Evolutionary conservation across 1,140 invertebrate genomes (phyloP).

Genomic region (Drosophila seguyi): DNA sequence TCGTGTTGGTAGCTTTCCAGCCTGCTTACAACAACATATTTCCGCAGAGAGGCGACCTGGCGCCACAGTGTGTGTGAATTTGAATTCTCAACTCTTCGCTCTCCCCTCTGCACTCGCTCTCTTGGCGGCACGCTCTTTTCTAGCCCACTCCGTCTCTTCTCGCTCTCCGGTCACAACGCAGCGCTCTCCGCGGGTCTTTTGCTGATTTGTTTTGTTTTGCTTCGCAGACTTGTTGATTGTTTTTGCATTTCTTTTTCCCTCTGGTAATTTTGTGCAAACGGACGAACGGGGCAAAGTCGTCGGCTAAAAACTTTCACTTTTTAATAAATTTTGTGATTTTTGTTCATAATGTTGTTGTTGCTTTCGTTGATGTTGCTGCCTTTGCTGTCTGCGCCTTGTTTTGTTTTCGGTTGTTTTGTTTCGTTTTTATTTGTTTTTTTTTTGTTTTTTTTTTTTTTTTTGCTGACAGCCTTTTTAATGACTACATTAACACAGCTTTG

Average conservation of each 20-base stretch:
- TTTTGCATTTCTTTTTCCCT: conserved; percentile 73
- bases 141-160: not conserved
- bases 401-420: conserved; percentile 27
- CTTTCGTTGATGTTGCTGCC: conserved; percentile 17
- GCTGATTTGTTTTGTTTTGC: conserved; percentile 52
- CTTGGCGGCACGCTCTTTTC: conserved; percentile 6
- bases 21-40: conserved; percentile 29
- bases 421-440: conserved; percentile 5
- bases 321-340: conserved; percentile 80
- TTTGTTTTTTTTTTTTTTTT: conserved; percentile 37
- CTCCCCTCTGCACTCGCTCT: not conserved
- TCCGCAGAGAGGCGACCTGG: conserved; percentile 9
- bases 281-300: conserved; percentile 27
- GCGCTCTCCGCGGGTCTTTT: conserved; percentile 3
- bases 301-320: conserved; percentile 76
- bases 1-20: conserved; percentile 12
- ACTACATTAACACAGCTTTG: conserved; percentile 64
- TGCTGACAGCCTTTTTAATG: conserved; percentile 60
- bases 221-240: conserved; percentile 60
- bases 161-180: conserved; percentile 3
- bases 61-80: conserved; percentile 19
- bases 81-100: not conserved
- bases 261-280: conserved; percentile 77
- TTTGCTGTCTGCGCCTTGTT: conserved; percentile 39
- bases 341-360: conserved; percentile 70